phyloP scores from a whole-genome alignment of 1,140 invertebrate species.

The Oncopeltus fasciatus region DNA sequence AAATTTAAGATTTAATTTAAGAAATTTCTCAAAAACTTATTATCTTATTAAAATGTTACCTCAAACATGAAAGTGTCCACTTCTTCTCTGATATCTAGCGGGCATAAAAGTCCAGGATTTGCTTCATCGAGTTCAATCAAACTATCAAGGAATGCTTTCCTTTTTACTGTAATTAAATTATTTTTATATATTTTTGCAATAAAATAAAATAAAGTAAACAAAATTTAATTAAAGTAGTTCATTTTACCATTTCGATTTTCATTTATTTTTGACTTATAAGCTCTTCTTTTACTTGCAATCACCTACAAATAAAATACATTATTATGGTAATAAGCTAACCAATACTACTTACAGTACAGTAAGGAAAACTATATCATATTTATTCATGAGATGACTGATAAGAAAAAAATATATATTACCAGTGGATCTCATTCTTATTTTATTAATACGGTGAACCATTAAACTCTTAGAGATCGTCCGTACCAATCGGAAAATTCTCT shows the following conservation, averaged over 20 bases:
- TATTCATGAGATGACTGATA: too few relatives aligned
- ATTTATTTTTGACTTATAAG: slow-evolving; percentile 12
- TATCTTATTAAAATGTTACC: slow-evolving; percentile 34
- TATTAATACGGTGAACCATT: too few relatives aligned
- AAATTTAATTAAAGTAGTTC: not conserved
- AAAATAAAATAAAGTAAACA: not conserved
- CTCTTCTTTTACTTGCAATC: slow-evolving; percentile 19
- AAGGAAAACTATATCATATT: too few relatives aligned
- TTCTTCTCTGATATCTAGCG: slow-evolving; percentile 41
- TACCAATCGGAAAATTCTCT: too few relatives aligned
- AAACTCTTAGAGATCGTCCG: too few relatives aligned
- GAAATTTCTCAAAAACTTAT: too few relatives aligned
- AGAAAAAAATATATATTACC: too few relatives aligned
- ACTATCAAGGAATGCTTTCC: slow-evolving; percentile 45
- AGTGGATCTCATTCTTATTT: too few relatives aligned
- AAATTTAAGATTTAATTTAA: too few relatives aligned
- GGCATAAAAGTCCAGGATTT: slow-evolving; percentile 28
- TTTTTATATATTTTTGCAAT: not conserved
- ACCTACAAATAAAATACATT: too few relatives aligned
- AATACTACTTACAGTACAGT: too few relatives aligned
- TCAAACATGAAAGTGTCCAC: slow-evolving; percentile 47
- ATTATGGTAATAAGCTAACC: too few relatives aligned
- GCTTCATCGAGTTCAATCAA: slow-evolving; percentile 34
- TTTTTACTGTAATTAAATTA: slow-evolving; percentile 27
- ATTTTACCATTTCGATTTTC: not conserved